A percentile compares a stretch with the other conserved stretches of the same genome.
phyloP scores from a whole-genome alignment of 2,113 vertebrate genomes.

The Heterotis niloticus region DNA sequence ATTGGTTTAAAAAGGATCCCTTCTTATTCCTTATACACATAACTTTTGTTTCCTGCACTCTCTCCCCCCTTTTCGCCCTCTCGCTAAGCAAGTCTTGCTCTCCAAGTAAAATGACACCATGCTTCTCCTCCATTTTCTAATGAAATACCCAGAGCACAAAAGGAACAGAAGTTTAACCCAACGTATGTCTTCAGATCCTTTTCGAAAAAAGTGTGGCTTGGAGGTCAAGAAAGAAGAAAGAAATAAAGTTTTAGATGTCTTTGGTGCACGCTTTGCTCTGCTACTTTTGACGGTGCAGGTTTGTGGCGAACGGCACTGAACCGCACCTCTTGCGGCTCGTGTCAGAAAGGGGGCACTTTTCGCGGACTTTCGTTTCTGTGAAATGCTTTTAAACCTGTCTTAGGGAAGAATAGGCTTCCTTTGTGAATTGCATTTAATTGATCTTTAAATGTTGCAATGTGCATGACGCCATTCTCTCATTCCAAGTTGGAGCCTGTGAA shows the following conservation, averaged over 20 bases:
- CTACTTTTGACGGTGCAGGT: slow-evolving; percentile 12
- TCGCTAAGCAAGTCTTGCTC: slow-evolving; percentile 42
- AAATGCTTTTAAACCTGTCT: slow-evolving; percentile 3
- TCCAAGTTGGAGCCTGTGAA: background rate
- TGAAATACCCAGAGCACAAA: slow-evolving; percentile 59
- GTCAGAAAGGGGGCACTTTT: background rate
- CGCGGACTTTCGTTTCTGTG: background rate
- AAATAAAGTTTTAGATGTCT: background rate
- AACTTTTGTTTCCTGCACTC: background rate
- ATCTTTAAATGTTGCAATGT: background rate
- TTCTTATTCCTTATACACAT: slow-evolving; percentile 32
- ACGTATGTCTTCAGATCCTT: slow-evolving; percentile 11
- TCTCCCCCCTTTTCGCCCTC: background rate
- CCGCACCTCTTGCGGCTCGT: background rate
- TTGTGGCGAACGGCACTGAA: background rate
- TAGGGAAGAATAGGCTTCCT: background rate
- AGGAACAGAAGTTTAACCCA: slow-evolving; percentile 57
- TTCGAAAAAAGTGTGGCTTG: background rate
- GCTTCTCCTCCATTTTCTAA: slow-evolving; percentile 61
- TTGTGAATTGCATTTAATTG: background rate
- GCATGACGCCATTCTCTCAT: background rate
- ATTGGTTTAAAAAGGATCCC: slow-evolving; percentile 41
- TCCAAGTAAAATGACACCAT: slow-evolving; percentile 63
- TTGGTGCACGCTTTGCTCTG: background rate
- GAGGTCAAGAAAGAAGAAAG: slow-evolving; percentile 6